Evolutionary conservation across 2,797 vertebrate species (phyloP).

Genomic region (Galago senegalensis): DNA sequence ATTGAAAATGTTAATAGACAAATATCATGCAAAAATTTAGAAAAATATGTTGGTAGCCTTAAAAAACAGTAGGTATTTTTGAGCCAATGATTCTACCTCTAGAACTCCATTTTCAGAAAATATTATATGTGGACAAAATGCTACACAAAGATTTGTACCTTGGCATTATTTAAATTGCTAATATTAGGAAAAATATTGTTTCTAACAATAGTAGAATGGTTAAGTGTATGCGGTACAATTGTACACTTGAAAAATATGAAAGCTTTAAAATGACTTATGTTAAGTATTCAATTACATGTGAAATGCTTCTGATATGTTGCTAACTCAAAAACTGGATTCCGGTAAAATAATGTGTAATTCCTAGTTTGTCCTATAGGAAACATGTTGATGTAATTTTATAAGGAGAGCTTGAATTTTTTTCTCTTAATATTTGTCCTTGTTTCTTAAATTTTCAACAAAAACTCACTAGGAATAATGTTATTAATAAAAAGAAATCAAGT

Average conservation of each 20-base stretch:
- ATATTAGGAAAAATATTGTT: not conserved
- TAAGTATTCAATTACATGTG: not conserved
- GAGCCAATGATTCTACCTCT: not conserved
- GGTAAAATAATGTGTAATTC: not conserved
- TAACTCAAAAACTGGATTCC: not conserved
- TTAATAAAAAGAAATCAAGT: constrained; percentile 3
- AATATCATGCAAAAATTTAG: not conserved
- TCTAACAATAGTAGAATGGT: not conserved
- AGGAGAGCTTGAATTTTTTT: not conserved
- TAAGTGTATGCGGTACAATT: not conserved
- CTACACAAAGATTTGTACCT: not conserved
- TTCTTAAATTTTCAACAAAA: not conserved
- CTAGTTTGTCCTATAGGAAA: not conserved
- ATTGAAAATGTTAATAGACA: not conserved
- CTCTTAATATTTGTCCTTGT: not conserved
- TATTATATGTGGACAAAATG: not conserved
- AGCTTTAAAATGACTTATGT: not conserved
- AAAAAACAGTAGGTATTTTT: not conserved
- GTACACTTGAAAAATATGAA: not conserved
- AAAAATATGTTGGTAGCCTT: not conserved
- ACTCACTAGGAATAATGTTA: not conserved
- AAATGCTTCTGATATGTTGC: not conserved
- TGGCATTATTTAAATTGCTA: not conserved
- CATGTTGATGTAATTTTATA: not conserved
- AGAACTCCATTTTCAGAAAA: constrained; percentile 3